Percentiles rank a stretch among this genome's conserved stretches.
Evolutionary conservation across 2,797 vertebrate genomes (phyloP).

Genomic region (Pseudomugil gertrudae): DNA sequence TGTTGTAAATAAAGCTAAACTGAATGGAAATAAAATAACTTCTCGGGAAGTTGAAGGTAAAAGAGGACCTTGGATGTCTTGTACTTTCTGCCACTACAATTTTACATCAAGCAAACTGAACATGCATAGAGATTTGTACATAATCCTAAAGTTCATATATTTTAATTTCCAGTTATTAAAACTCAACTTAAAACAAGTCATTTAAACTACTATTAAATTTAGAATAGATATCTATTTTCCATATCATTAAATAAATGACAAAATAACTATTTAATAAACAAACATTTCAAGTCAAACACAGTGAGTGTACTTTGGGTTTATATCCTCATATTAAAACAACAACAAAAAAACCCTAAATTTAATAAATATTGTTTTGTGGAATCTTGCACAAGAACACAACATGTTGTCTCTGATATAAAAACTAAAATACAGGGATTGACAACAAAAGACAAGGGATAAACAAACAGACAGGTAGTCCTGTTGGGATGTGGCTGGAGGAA

Average conservation of each 20-base stretch:
- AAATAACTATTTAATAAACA: background rate
- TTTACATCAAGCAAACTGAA: background rate
- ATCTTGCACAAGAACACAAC: conserved; percentile 2
- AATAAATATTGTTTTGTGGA: conserved; percentile 11
- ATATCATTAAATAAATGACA: background rate
- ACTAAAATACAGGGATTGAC: conserved; percentile 5
- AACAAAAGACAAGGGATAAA: conserved; percentile 45
- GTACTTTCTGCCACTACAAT: background rate
- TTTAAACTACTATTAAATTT: background rate
- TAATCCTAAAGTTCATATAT: background rate
- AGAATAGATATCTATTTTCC: background rate
- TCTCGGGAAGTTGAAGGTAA: background rate
- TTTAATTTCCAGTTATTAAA: background rate
- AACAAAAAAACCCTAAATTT: background rate
- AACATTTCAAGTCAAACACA: background rate
- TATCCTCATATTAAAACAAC: background rate
- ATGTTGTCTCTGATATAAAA: conserved; percentile 6
- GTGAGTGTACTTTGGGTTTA: background rate
- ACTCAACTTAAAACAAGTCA: background rate
- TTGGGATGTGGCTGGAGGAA: conserved; percentile 36
- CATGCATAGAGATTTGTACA: background rate
- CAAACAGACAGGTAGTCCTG: conserved; percentile 47
- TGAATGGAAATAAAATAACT: background rate
- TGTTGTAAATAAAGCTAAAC: background rate
- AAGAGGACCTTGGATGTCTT: background rate